A percentile compares a stretch with the other conserved stretches of the same genome.
Evolutionary conservation across 30 jellyfish, hydroid and myxozoan genomes (phyloP).

Genomic region (Catostylus mosaicus): DNA sequence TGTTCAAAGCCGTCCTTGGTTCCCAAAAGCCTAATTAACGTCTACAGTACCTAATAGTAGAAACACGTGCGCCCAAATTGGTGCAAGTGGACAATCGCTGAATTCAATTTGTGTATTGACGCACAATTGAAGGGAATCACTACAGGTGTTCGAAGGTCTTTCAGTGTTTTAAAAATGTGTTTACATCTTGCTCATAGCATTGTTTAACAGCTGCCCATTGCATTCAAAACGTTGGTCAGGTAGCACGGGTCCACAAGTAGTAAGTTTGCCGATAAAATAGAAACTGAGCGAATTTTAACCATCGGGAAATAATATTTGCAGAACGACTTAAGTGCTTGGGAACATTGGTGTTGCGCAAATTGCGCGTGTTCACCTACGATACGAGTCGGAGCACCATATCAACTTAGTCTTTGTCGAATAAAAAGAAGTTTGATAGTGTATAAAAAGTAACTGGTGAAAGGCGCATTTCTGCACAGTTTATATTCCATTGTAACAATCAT

Average conservation of each 20-base stretch:
- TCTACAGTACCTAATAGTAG: background rate
- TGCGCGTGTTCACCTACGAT: too few relatives aligned
- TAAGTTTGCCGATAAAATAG: background rate
- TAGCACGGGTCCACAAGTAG: background rate
- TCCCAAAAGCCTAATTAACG: background rate
- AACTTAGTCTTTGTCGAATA: too few relatives aligned
- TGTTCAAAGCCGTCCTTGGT: too few relatives aligned
- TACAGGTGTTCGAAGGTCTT: constrained; percentile 65
- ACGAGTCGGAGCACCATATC: too few relatives aligned
- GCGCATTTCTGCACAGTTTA: too few relatives aligned
- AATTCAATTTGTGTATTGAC: constrained; percentile 36
- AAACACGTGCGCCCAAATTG: constrained; percentile 7
- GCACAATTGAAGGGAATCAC: constrained; percentile 24
- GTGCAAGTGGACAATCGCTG: constrained; percentile 44
- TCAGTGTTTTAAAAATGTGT: constrained; percentile 42
- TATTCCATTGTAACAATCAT: too few relatives aligned
- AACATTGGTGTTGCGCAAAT: too few relatives aligned
- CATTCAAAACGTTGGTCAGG: constrained; percentile 31
- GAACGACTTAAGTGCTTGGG: background rate
- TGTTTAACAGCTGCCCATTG: constrained; percentile 71
- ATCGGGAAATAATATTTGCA: constrained; percentile 5
- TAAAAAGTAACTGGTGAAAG: too few relatives aligned
- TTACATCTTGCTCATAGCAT: constrained; percentile 55
- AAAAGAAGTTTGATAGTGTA: too few relatives aligned
- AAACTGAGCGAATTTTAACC: background rate